Evolutionary conservation across 2,797 vertebrate genomes (phyloP), one percentile per base, ranked within the genome.

Genomic region (Enteromius fasciolatus): DNA sequence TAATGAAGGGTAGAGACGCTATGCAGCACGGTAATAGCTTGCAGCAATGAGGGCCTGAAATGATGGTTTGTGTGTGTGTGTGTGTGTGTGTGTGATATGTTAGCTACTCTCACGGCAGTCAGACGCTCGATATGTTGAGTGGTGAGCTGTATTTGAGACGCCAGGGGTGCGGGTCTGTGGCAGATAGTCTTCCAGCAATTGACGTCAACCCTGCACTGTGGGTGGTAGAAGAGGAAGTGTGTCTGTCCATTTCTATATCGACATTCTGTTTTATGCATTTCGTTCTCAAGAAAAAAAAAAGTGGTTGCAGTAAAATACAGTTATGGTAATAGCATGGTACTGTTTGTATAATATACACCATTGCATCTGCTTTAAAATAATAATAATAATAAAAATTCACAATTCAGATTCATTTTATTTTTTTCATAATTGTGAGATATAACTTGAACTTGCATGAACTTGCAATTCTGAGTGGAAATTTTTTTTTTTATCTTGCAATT

Each of bases 1-100:
- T 84, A 76, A 68, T 75, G 76, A 66, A 80, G 77, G 83, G 70
- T 52, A 80, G 74, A 76, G 83, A 80, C 69, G 76, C 68, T 80
- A 54, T 48, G 75, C 28, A 18, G 44, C 25, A 5, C 25, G 18
- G 68, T 83, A 83, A 83, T 83, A 61, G 77, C 70, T 80, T 78
- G 17, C 50, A 80, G 83, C 23, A 66, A 73, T 74, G 76, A 33
- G 76, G 73, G 59, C 18, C 61, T 66, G 76, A 54, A 33, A 46
- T 54, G 48, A 33, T 64, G 66, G 63, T n/a, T 41, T 80, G 76
- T 83, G 74, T 76, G 59, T 82, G 76, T 78, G 77, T 78, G 77
- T 54, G 66, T 31, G 70, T 52, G 68, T 73, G 74, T 66, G 67
- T 78, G 59, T 85, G 79, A 78, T 81, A 82, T 81, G 83, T 80